A percentile compares a stretch with the other conserved stretches of the same genome.
phyloP scores from a whole-genome alignment of 2,797 vertebrate species.

The Lates japonicus region DNA sequence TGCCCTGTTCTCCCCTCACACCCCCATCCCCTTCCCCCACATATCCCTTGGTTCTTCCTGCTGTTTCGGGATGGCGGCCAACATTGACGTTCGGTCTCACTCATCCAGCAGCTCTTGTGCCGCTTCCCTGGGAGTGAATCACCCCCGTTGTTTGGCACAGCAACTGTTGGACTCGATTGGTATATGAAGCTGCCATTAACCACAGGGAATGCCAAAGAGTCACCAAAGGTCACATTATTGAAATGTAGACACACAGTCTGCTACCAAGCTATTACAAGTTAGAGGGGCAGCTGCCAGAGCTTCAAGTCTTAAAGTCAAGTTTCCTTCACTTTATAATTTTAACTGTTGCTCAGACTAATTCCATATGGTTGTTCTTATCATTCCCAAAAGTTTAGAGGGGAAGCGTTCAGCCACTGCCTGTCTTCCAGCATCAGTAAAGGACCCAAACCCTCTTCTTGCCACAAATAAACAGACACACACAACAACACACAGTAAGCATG shows the following conservation, averaged over 20 bases:
- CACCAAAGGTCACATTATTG: slow-evolving; percentile 42
- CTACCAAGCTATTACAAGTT: slow-evolving; percentile 26
- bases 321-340: slow-evolving; percentile 1
- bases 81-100: slow-evolving; percentile 31
- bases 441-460: neutral
- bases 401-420: neutral
- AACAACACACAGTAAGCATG: neutral
- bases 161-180: neutral
- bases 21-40: neutral
- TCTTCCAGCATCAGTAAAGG: neutral
- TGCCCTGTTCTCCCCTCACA: neutral
- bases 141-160: neutral
- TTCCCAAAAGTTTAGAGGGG: neutral
- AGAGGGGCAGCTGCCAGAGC: slow-evolving; percentile 13
- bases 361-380: slow-evolving; percentile 14
- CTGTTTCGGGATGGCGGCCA: slow-evolving; percentile 37
- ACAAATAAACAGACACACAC: neutral
- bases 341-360: neutral
- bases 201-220: slow-evolving; percentile 1
- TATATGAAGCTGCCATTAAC: slow-evolving; percentile 16
- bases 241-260: slow-evolving; percentile 44
- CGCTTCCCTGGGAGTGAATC: slow-evolving; percentile 34
- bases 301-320: slow-evolving; percentile 24
- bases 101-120: slow-evolving; percentile 34
- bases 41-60: slow-evolving; percentile 8